phyloP scores from a whole-genome alignment of 1,140 invertebrate species.

The Drosophila arizonae region DNA sequence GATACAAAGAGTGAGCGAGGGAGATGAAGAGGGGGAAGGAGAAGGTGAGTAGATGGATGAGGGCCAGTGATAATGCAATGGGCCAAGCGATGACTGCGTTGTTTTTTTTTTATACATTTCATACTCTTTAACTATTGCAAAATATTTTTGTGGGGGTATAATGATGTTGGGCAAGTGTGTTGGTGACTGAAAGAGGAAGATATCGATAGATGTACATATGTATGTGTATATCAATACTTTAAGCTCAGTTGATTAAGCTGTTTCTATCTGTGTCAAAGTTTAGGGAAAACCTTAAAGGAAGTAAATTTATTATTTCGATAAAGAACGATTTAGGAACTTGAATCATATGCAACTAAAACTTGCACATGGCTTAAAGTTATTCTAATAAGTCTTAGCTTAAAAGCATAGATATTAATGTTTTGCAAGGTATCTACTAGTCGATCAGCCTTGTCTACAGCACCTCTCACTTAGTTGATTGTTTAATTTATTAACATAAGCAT shows the following conservation, averaged over 20 bases:
- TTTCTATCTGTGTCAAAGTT: no score
- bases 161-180: neutral
- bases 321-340: no score
- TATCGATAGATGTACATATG: neutral
- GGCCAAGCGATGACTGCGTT: conserved; percentile 29
- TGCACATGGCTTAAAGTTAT: no score
- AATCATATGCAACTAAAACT: no score
- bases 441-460: neutral
- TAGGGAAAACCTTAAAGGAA: no score
- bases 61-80: conserved; percentile 49
- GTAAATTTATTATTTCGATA: no score
- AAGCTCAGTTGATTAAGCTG: no score
- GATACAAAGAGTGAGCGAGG: conserved; percentile 1
- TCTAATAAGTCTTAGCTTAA: neutral
- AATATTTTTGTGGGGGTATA: neutral
- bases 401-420: neutral
- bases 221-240: no score
- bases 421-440: neutral
- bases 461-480: conserved; percentile 21
- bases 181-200: neutral
- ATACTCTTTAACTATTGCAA: neutral
- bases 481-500: conserved; percentile 47
- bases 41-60: neutral
- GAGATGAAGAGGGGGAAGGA: neutral
- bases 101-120: conserved; percentile 13